Conservation (phyloP, 2,113 vertebrate species). For the Seriola aureovittata region DNA sequence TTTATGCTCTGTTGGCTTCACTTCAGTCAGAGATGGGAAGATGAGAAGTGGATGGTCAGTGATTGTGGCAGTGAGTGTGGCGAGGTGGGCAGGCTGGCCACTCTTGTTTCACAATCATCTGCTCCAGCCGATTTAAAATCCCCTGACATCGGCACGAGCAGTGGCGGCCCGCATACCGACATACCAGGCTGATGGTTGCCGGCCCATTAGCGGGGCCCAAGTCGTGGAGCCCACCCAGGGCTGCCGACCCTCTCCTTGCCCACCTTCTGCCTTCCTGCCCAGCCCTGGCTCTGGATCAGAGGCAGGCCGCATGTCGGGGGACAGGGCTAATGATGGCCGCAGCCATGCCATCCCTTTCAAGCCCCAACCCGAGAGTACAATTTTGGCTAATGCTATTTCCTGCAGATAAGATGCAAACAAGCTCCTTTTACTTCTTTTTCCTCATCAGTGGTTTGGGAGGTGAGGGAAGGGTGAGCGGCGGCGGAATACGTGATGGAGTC, state of each 20-base stretch:
- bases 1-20: conserved; percentile 35
- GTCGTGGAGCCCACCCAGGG: conserved; percentile 83
- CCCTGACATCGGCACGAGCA: conserved; percentile 63
- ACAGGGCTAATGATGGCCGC: conserved; percentile 80
- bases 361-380: conserved; percentile 81
- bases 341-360: conserved; percentile 82
- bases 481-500: conserved; percentile 27
- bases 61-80: conserved; percentile 18
- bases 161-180: conserved; percentile 78
- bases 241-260: conserved; percentile 69
- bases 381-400: conserved; percentile 86
- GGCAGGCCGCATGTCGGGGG: conserved; percentile 80
- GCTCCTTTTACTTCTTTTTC: conserved; percentile 75
- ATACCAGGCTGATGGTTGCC: conserved; percentile 82
- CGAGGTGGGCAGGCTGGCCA: conserved; percentile 18
- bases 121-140: conserved; percentile 54
- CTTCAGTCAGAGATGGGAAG: conserved; percentile 49
- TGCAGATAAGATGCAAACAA: conserved; percentile 84
- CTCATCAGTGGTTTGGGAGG: conserved; percentile 59
- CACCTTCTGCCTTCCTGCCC: conserved; percentile 82
- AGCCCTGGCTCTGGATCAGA: conserved; percentile 78
- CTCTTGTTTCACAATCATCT: conserved; percentile 39
- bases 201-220: conserved; percentile 77
- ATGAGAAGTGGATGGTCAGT: conserved; percentile 41
- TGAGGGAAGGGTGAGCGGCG: conserved; percentile 31